Base-by-base conservation (phyloP, 2,888 invertebrate species). In the Silvanus unidentatus region DNA sequence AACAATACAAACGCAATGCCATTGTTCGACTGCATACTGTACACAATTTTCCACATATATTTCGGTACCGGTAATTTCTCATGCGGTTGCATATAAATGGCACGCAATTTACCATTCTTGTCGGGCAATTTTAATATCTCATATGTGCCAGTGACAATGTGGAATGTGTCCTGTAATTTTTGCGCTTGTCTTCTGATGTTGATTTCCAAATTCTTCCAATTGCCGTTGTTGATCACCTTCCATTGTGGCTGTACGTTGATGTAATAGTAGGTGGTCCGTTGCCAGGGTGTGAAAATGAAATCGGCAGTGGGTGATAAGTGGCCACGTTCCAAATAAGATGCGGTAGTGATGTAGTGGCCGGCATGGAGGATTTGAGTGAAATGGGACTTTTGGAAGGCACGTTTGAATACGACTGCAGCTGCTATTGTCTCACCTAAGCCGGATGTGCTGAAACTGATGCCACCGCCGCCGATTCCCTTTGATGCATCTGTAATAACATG, bases 291-390 rank as follows among this genome's bases (percentile, higher is more conserved):
- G 47, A 72, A 70, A 34, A 75, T 58, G 58, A 76, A 76, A 63
- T 78, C 78, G 2, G 72, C 75, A 59, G 74, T 74, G 5, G 77
- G 76, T 2, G 76, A 64, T 39, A 77, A 60, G 56, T 78, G 78
- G 2, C 77, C 77, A 32, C 74, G 62, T 1, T 75, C 63, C 43
- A 77, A 52, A 57, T 61, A 74, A 8, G 64, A 66, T 16, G 55
- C 61, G 6, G 53, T 47, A 38, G 57, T 63, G 8, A 73, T 60
- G 48, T 69, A 74, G 10, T 48, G 53, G 5, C 62, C 42, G 1
- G 62, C 50, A 12, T 69, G 68, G 8, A 74, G 57, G 10, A 69
- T 48, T 8, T 55, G 50, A 29, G 56, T 62, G 43, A 75, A 71
- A 11, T 59, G 64, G 3, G 62, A 36, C 37, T 65, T 65, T 55